A percentile compares a stretch with the other conserved stretches of the same genome.
These are phyloP conservation scores for Glareola pratincola DNA, from an alignment of 2,113 vertebrate genomes.

Conservation along the genomic window DNA sequence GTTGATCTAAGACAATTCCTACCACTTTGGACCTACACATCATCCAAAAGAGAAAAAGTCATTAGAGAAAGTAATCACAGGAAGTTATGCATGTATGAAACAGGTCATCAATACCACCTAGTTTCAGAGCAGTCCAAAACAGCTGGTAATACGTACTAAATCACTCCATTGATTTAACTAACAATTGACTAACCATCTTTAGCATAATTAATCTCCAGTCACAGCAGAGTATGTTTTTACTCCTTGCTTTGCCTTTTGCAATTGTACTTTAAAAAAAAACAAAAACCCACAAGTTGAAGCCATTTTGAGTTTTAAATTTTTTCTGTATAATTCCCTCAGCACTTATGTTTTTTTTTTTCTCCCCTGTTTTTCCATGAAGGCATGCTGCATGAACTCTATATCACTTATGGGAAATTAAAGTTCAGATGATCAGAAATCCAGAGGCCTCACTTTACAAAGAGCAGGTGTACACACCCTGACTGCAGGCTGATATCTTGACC, in stretches of 20 bases:
- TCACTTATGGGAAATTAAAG: neutral
- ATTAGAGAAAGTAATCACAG: rapidly evolving
- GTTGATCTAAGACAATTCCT: neutral
- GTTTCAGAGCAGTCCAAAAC: neutral
- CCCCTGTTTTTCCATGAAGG: rapidly evolving
- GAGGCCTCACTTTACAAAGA: neutral
- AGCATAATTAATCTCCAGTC: neutral
- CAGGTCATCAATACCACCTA: neutral
- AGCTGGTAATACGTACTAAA: neutral
- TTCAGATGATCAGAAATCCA: neutral
- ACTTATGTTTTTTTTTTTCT: rapidly evolving
- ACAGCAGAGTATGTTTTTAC: neutral
- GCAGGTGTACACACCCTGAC: neutral
- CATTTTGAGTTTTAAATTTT: neutral
- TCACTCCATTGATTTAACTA: neutral
- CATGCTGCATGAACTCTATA: neutral
- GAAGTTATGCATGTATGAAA: neutral
- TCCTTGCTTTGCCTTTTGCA: neutral
- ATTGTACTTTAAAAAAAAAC: neutral
- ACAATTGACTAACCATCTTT: neutral
- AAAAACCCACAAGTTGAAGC: neutral
- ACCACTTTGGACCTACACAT: neutral
- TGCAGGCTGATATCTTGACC: neutral
- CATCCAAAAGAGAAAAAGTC: neutral
- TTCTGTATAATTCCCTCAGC: neutral